A percentile compares a stretch with the other conserved stretches of the same genome.
Evolutionary conservation across 2,888 invertebrate species (phyloP).

Genomic region (Oxyteleia sp.): DNA sequence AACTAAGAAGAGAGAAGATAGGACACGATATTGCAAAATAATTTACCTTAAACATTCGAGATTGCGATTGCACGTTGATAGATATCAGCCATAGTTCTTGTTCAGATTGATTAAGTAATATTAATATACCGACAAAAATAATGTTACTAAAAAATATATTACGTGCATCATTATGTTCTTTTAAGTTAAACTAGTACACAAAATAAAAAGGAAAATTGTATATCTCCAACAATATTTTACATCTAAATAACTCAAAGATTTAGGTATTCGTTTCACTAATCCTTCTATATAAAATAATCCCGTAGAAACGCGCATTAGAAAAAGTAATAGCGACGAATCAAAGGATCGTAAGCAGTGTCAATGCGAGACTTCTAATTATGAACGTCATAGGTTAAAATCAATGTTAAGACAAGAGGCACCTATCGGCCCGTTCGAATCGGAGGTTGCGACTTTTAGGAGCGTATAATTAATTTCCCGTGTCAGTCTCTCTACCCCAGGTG

Average conservation of each 20-base stretch:
- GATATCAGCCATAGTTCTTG: not conserved
- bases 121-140: slow-evolving; percentile 7
- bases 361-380: slow-evolving; percentile 50
- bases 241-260: not conserved
- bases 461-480: slow-evolving; percentile 88
- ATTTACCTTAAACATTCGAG: slow-evolving; percentile 65
- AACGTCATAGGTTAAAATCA: slow-evolving; percentile 54
- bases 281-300: slow-evolving; percentile 14
- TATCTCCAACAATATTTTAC: not conserved
- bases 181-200: no score
- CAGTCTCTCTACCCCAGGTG: slow-evolving; percentile 79
- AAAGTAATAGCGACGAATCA: slow-evolving; percentile 18
- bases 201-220: no score
- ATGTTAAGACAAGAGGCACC: slow-evolving; percentile 59
- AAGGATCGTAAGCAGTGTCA: slow-evolving; percentile 30
- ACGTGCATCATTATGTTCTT: no score
- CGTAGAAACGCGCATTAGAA: slow-evolving; percentile 14
- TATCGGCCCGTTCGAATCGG: slow-evolving; percentile 56
- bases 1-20: slow-evolving; percentile 60
- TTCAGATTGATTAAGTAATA: not conserved
- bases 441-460: slow-evolving; percentile 84
- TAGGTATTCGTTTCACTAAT: not conserved
- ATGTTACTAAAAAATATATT: no score
- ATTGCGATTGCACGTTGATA: slow-evolving; percentile 25
- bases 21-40: slow-evolving; percentile 65